Percentiles rank a stretch among this genome's conserved stretches.
Evolutionary conservation across 2,113 vertebrate genomes (phyloP).

Genomic region (Ictalurus furcatus): DNA sequence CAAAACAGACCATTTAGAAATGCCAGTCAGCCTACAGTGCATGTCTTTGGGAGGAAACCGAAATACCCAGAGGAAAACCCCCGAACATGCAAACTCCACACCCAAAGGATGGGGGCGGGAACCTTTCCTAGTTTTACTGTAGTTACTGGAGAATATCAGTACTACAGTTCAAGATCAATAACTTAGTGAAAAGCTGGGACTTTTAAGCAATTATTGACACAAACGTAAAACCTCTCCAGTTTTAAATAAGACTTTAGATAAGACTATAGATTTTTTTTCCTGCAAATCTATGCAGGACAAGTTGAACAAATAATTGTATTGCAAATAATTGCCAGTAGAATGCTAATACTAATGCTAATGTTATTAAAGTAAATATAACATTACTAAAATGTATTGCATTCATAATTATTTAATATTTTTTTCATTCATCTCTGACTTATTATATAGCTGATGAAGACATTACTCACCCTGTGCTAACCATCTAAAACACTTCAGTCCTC

Average conservation of each 20-base stretch:
- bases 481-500: constrained; percentile 14
- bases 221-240: background rate
- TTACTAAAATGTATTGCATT: background rate
- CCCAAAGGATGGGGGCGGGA: too few relatives aligned
- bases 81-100: too few relatives aligned
- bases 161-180: background rate
- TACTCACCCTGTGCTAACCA: background rate
- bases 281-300: background rate
- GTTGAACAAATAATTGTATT: background rate
- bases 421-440: background rate
- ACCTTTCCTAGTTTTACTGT: background rate
- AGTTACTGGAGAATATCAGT: background rate
- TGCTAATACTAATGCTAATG: background rate
- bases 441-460: background rate
- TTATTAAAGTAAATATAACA: background rate
- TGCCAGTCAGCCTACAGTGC: too few relatives aligned
- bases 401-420: background rate
- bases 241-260: background rate
- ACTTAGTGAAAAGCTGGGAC: background rate
- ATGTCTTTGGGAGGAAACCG: too few relatives aligned
- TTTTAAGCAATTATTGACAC: background rate
- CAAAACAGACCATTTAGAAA: too few relatives aligned
- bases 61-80: too few relatives aligned
- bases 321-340: background rate
- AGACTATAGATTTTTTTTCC: background rate